Evolutionary conservation across 2,113 vertebrate genomes (phyloP).

Genomic region (Trogon surrucura): DNA sequence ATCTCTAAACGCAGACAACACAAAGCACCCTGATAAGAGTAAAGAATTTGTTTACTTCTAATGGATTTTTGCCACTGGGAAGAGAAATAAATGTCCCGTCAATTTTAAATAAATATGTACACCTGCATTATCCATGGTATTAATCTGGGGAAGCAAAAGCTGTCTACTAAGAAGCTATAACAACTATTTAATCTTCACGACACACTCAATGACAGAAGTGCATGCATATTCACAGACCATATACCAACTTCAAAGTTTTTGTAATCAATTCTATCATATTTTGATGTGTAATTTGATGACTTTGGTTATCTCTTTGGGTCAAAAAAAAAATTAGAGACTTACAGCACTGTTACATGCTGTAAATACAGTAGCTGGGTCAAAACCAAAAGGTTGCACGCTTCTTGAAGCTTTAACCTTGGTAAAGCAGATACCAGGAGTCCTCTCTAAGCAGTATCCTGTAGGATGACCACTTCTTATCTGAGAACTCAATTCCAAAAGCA

Average conservation of each 20-base stretch:
- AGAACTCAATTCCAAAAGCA: not conserved
- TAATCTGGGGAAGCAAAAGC: not conserved
- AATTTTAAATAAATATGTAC: not conserved
- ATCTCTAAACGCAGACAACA: slow-evolving; percentile 31
- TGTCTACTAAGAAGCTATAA: not conserved
- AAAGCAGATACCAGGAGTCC: not conserved
- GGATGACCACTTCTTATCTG: not conserved
- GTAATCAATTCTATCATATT: not conserved
- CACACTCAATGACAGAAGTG: not conserved
- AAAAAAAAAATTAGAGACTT: not conserved
- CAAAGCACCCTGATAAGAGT: slow-evolving; percentile 26
- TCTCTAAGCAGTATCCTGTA: not conserved
- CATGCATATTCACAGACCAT: not conserved
- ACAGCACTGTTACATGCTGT: not conserved
- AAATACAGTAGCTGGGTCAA: not conserved
- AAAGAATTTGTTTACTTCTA: slow-evolving; percentile 22
- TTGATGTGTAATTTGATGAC: not conserved
- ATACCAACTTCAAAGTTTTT: rapidly evolving
- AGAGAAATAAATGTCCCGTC: slow-evolving; percentile 32
- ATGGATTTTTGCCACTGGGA: slow-evolving; percentile 31
- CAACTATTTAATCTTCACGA: not conserved
- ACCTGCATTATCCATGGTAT: not conserved
- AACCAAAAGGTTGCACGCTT: not conserved
- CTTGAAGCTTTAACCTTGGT: not conserved
- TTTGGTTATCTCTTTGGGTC: not conserved